Percentiles rank a stretch among this genome's conserved stretches.
phyloP scores from a whole-genome alignment of 2,113 vertebrate species.

The Gallinago undulata region DNA sequence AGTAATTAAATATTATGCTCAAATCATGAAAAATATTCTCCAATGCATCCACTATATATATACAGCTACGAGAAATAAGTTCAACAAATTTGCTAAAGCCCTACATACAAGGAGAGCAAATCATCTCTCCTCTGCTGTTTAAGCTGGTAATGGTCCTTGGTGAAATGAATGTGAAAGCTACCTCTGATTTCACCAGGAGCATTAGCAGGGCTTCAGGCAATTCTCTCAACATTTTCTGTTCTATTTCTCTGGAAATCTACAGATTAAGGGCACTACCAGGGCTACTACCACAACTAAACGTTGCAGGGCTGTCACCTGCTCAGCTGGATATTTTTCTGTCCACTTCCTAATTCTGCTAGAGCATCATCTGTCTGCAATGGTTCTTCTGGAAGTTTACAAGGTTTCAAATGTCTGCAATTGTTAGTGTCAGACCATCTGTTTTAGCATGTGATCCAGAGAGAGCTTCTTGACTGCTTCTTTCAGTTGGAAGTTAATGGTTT shows the following conservation, averaged over 20 bases:
- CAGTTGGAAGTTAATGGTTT: neutral
- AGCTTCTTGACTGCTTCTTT: neutral
- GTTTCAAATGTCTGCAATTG: neutral
- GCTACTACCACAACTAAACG: no score
- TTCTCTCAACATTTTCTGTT: neutral
- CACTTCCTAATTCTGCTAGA: neutral
- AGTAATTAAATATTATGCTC: neutral
- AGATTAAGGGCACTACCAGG: neutral
- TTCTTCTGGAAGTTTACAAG: neutral
- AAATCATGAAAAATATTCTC: neutral
- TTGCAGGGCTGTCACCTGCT: neutral
- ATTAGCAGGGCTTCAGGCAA: neutral
- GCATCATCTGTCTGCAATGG: neutral
- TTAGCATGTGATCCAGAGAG: neutral
- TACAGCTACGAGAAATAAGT: neutral
- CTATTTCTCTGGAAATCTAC: neutral
- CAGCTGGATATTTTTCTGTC: neutral
- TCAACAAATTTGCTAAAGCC: neutral
- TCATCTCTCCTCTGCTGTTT: neutral
- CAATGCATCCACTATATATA: neutral
- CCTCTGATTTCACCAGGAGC: neutral
- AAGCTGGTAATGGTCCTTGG: rapidly evolving
- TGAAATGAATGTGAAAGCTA: neutral
- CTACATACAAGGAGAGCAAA: neutral
- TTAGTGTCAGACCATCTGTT: neutral